phyloP scores from a whole-genome alignment of 1,140 invertebrate genomes.

The Aphelenchoides avenae region DNA sequence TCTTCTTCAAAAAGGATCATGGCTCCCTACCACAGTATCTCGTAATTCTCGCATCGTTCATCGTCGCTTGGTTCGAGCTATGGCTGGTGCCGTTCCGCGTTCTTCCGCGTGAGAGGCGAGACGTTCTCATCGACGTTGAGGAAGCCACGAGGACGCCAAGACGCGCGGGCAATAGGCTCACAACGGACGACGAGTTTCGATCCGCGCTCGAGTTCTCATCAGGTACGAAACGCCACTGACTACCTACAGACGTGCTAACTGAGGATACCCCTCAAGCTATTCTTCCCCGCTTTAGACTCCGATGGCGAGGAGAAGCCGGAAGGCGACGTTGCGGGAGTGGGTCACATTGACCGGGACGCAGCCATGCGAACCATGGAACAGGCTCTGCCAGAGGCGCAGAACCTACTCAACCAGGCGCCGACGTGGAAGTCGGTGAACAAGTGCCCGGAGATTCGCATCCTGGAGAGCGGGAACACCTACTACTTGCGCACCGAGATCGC shows the following conservation, averaged over 20 bases:
- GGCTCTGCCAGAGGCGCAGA: not conserved
- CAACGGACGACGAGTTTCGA: too few species aligned
- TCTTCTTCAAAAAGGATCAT: constrained; percentile 35
- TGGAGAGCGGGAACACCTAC: constrained; percentile 21
- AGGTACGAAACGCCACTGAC: too few species aligned
- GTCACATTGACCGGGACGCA: not conserved
- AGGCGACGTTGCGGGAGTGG: not conserved
- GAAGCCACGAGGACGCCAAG: not conserved
- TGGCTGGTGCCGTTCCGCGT: constrained; percentile 46
- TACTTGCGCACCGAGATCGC: constrained; percentile 8
- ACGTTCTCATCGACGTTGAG: too few species aligned
- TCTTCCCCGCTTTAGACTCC: not conserved
- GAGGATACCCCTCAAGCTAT: too few species aligned
- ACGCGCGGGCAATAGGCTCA: not conserved
- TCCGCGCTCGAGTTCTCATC: not conserved
- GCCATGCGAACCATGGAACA: not conserved
- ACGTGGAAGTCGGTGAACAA: constrained; percentile 6
- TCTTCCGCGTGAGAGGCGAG: constrained; percentile 29
- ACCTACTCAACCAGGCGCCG: not conserved
- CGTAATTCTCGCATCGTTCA: constrained; percentile 38
- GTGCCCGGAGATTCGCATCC: constrained; percentile 7
- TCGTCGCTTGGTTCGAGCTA: constrained; percentile 41
- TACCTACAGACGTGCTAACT: too few species aligned
- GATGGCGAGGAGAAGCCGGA: not conserved
- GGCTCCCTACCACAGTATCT: constrained; percentile 34